Base-by-base conservation (phyloP, 2,113 vertebrate species). In the Ciconia maguari region DNA sequence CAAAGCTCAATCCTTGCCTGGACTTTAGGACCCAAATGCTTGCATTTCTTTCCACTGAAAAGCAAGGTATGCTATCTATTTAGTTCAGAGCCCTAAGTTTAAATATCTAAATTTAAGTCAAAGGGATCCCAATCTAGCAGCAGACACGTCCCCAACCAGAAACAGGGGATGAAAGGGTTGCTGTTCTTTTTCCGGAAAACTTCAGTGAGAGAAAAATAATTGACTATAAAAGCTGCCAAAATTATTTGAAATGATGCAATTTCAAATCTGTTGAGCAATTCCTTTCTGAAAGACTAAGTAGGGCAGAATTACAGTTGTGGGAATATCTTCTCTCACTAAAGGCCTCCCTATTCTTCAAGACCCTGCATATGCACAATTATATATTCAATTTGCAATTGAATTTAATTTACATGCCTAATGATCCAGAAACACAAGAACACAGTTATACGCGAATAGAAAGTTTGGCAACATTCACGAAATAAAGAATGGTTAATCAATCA, bases 391-490 rank as follows among this genome's bases (percentile, higher is more conserved):
- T 94, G 90, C 68, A 96, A 81, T 69, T 94, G 84, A 90, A 92
- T 95, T 91, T 81, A 96, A 94, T 93, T 96, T 94, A 83, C 90
- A 91, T 85, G 93, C 54, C 87, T 96, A 97, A 96, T 91, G 93
- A 96, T 91, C 94, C 82, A 85, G 92, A 96, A 97, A 93, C 54
- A 87, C 90, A 91, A 76, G 93, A 96, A 91, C 57, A 61, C 74
- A 85, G 83, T 84, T 93, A 94, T 30, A 88, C 90, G 26, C 22
- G 1, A 95, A 94, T 32, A 83, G 76, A 29, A 96, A 94, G 81
- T 95, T 93, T 94, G 93, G 92, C 85, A 93, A 94, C 78, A 80
- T 69, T 86, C 54, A 55, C 1, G 4, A 87, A 93, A 82, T 76
- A 87, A 80, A 76, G 93, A 87, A 69, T 66, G 10, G 61, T 71